Conservation (phyloP, 2,888 invertebrate species). For the Ectropis crepuscularia region DNA sequence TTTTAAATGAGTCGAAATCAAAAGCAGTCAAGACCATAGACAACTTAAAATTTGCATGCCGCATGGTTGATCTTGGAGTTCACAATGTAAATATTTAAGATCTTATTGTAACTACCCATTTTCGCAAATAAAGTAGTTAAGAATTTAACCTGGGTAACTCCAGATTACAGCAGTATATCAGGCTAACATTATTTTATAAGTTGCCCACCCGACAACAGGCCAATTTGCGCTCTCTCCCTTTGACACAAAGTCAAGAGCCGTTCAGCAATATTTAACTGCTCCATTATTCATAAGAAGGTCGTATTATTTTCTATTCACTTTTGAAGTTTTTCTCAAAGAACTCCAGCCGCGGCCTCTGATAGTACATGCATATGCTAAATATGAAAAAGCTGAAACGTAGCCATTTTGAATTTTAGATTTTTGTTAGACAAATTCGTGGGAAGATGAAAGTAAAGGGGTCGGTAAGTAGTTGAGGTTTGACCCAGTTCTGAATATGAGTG, state of each 20-base stretch:
- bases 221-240: slow-evolving; percentile 13
- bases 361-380: slow-evolving; percentile 31
- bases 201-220: not conserved
- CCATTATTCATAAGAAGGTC: slow-evolving; percentile 50
- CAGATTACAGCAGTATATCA: not conserved
- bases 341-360: slow-evolving; percentile 26
- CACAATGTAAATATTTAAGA: too few relatives aligned
- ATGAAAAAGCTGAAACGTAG: slow-evolving; percentile 25
- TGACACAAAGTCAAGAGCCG: slow-evolving; percentile 17
- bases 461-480: slow-evolving; percentile 28
- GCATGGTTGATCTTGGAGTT: too few relatives aligned
- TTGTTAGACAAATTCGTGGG: slow-evolving; percentile 8
- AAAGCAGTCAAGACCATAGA: too few relatives aligned
- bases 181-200: not conserved
- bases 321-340: slow-evolving; percentile 45
- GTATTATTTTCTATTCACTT: slow-evolving; percentile 50
- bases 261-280: slow-evolving; percentile 17
- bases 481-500: slow-evolving; percentile 19
- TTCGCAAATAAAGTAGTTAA: too few relatives aligned
- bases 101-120: too few relatives aligned
- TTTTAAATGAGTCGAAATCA: too few relatives aligned
- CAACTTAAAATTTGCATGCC: too few relatives aligned
- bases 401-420: slow-evolving; percentile 35
- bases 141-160: too few relatives aligned
- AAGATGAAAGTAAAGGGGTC: slow-evolving; percentile 9